A percentile compares a stretch with the other conserved stretches of the same genome.
These are phyloP conservation scores for Cheilosia urbana DNA, from an alignment of 2,888 invertebrate species.

Conservation along the genomic window DNA sequence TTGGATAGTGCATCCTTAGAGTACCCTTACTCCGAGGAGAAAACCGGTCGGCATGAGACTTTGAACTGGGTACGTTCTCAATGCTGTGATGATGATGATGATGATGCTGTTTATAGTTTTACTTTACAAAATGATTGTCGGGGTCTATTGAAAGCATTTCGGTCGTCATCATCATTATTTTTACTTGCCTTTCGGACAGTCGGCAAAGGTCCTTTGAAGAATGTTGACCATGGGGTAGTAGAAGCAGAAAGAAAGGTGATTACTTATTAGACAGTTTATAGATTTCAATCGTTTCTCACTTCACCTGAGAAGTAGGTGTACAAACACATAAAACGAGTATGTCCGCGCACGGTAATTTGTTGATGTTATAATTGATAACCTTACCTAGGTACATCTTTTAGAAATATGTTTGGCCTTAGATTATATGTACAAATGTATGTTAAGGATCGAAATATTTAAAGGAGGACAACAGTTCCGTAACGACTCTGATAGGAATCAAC, in stretches of 20 bases:
- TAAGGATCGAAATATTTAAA: no score
- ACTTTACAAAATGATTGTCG: conserved; percentile 38
- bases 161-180: conserved; percentile 28
- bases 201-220: conserved; percentile 46
- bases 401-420: neutral
- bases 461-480: no score
- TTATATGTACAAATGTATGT: neutral
- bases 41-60: conserved; percentile 54
- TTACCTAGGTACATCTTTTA: no score
- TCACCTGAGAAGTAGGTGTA: neutral
- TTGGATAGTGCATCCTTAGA: conserved; percentile 41
- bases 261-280: conserved; percentile 26
- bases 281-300: conserved; percentile 13
- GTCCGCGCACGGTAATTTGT: neutral
- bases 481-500: no score
- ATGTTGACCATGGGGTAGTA: conserved; percentile 4
- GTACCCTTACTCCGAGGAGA: conserved; percentile 36
- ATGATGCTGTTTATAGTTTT: conserved; percentile 46
- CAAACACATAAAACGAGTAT: no score
- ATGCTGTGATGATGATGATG: conserved; percentile 41
- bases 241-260: conserved; percentile 9
- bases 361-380: conserved; percentile 23
- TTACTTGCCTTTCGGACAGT: conserved; percentile 4
- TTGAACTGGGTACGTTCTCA: conserved; percentile 55
- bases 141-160: conserved; percentile 25